Percentiles rank a stretch among this genome's conserved stretches.
These are phyloP conservation scores for Drosophila nr. fundita DNA, from an alignment of 2,888 invertebrate species.

Conservation along the genomic window DNA sequence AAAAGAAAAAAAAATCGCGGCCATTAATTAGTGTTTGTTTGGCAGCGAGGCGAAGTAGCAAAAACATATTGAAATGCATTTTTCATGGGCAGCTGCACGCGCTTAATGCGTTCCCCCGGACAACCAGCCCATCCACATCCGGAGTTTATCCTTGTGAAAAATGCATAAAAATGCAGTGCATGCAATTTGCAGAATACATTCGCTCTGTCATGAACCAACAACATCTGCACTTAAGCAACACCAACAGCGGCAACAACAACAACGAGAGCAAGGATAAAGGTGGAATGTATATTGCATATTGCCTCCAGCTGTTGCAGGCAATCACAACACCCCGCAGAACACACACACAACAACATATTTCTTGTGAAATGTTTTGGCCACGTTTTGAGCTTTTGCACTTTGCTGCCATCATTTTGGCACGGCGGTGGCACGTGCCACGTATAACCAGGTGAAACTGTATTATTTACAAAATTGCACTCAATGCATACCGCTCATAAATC, in stretches of 20 bases:
- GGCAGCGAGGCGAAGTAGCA: constrained; percentile 30
- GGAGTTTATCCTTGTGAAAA: constrained; percentile 54
- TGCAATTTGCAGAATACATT: constrained; percentile 58
- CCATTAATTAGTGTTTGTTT: constrained; percentile 70
- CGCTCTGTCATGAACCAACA: constrained; percentile 18
- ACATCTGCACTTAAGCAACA: constrained; percentile 55
- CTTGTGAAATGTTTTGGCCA: constrained; percentile 54
- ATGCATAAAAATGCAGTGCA: constrained; percentile 65
- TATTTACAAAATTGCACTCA: constrained; percentile 52
- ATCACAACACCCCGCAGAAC: constrained; percentile 29
- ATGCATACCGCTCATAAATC: constrained; percentile 29
- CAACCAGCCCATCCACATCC: not conserved
- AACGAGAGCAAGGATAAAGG: constrained; percentile 20
- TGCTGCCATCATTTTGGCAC: constrained; percentile 55
- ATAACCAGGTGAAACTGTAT: constrained; percentile 30
- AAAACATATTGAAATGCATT: constrained; percentile 73
- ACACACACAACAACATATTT: constrained; percentile 20
- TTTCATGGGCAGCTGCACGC: constrained; percentile 55
- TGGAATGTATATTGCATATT: constrained; percentile 63
- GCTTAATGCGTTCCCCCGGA: constrained; percentile 26
- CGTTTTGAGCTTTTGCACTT: constrained; percentile 72
- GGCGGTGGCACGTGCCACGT: constrained; percentile 18
- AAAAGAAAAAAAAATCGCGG: constrained; percentile 23
- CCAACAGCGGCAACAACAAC: constrained; percentile 10
- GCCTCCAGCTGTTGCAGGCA: constrained; percentile 26